phyloP scores from a whole-genome alignment of 2,888 invertebrate species.

The Amiota mariae region DNA sequence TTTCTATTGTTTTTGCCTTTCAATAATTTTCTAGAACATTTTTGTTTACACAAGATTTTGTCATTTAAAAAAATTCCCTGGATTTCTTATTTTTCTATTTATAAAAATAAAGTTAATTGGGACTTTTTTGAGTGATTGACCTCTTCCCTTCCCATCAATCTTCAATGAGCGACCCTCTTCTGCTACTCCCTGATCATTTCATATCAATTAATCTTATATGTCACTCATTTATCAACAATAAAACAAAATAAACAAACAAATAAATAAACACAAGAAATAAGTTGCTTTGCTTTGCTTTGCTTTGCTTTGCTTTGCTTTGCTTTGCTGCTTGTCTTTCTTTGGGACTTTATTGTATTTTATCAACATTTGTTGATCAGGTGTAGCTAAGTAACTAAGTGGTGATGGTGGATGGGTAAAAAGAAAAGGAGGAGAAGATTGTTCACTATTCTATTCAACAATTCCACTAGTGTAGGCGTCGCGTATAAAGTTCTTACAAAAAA shows the following conservation, averaged over 20 bases:
- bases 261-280: neutral
- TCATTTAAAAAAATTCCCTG: too few relatives aligned
- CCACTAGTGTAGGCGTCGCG: constrained; percentile 13
- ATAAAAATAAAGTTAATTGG: too few relatives aligned
- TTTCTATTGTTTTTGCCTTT: too few relatives aligned
- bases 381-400: neutral
- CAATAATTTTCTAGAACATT: too few relatives aligned
- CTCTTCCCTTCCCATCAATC: neutral
- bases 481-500: constrained; percentile 14
- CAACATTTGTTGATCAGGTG: constrained; percentile 18
- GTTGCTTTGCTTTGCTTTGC: too few relatives aligned
- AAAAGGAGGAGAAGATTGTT: neutral
- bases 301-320: too few relatives aligned
- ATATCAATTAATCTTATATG: constrained; percentile 67
- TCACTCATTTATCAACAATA: constrained; percentile 56
- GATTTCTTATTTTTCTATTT: too few relatives aligned
- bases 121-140: neutral
- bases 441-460: neutral
- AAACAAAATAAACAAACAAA: constrained; percentile 43
- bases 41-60: too few relatives aligned
- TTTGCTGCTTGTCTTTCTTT: neutral
- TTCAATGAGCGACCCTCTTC: constrained; percentile 19
- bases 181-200: neutral
- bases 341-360: constrained; percentile 3
- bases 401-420: neutral